Evolutionary conservation across 2,113 vertebrate species (phyloP).

Genomic region (Sebastes fasciatus): DNA sequence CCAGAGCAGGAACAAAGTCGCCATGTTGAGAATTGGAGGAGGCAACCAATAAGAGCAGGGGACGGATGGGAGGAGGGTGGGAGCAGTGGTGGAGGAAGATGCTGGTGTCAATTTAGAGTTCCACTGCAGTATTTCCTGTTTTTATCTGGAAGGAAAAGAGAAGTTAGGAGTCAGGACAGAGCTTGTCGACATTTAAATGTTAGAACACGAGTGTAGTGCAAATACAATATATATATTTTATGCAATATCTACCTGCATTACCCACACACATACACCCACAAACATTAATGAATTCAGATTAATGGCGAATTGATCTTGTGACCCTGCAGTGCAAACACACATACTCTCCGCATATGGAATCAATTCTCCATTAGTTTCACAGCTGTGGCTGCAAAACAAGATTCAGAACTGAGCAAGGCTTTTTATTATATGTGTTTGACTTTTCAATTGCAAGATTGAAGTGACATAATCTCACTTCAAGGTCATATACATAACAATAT

Average conservation of each 20-base stretch:
- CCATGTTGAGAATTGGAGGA: constrained; percentile 69
- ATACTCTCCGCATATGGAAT: not conserved
- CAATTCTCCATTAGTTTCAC: constrained; percentile 22
- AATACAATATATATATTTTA: not conserved
- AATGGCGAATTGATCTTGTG: constrained; percentile 2
- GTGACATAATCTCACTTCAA: no score
- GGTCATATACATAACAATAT: no score
- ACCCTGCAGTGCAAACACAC: not conserved
- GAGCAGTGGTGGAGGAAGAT: not conserved
- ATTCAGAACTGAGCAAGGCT: no score
- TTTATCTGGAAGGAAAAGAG: constrained; percentile 12
- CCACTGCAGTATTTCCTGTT: not conserved
- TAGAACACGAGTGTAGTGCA: not conserved
- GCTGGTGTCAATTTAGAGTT: not conserved
- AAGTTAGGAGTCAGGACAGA: not conserved
- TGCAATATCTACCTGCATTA: not conserved
- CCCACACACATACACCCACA: constrained; percentile 1
- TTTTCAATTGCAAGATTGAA: no score
- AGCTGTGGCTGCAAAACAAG: constrained; percentile 13
- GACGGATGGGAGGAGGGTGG: not conserved
- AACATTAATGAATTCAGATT: constrained; percentile 4
- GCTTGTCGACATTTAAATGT: not conserved
- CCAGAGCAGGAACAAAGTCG: constrained; percentile 53
- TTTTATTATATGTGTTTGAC: no score
- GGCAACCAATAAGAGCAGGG: constrained; percentile 7